Conservation (phyloP, 2,888 invertebrate genomes). For the Sipha maydis region DNA sequence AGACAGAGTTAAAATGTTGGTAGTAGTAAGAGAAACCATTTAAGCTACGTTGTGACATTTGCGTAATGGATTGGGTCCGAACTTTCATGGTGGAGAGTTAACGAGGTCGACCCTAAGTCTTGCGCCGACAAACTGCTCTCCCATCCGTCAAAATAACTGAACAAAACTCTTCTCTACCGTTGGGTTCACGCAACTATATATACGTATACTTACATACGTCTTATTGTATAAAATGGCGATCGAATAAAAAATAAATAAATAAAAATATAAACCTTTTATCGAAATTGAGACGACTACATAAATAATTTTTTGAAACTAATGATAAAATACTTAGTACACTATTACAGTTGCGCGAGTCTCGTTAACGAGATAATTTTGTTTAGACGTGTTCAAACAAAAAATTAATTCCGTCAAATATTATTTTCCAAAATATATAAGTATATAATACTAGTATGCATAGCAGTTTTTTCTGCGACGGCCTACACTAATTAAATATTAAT, state of each 20-base stretch:
- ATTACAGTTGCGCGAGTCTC: too few relatives aligned
- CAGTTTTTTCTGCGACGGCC: too few relatives aligned
- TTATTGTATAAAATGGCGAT: neutral
- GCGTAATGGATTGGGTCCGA: constrained; percentile 21
- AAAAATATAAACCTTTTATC: constrained; percentile 24
- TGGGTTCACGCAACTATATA: neutral
- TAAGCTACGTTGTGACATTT: neutral
- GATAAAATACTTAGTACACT: neutral
- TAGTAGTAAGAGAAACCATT: neutral
- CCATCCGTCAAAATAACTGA: constrained; percentile 26
- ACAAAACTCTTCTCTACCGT: neutral
- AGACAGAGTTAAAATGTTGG: neutral
- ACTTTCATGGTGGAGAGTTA: neutral
- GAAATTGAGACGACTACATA: neutral
- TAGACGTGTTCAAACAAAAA: too few relatives aligned
- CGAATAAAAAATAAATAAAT: neutral
- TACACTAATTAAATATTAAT: too few relatives aligned
- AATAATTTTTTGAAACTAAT: neutral
- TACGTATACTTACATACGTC: neutral
- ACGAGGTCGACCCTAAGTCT: neutral
- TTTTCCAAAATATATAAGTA: neutral
- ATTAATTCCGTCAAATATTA: neutral
- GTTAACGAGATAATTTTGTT: too few relatives aligned
- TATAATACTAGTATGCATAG: too few relatives aligned
- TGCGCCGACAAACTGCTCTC: neutral